Percentiles rank a stretch among this genome's conserved stretches.
These are phyloP conservation scores for Tuta absoluta DNA, from an alignment of 2,888 invertebrate genomes.

Conservation along the genomic window DNA sequence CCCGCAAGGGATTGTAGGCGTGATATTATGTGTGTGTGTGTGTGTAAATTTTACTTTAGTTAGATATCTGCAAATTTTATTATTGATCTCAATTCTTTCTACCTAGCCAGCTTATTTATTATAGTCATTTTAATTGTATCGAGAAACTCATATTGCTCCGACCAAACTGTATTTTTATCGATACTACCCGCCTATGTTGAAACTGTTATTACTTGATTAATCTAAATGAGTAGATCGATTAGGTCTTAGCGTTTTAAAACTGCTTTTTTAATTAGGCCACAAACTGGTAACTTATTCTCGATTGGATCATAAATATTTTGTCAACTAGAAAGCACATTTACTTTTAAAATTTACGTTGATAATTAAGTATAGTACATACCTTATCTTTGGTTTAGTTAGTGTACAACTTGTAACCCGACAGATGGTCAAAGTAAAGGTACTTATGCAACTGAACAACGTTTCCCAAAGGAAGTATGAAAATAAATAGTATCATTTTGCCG, in stretches of 20 bases:
- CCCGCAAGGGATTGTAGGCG: too few species aligned
- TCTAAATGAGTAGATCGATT: neutral
- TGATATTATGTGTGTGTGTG: too few species aligned
- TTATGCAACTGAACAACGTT: too few species aligned
- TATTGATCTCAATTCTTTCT: neutral
- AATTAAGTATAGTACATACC: neutral
- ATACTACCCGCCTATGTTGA: neutral
- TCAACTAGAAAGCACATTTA: neutral
- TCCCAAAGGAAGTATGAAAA: too few species aligned
- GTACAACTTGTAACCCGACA: too few species aligned
- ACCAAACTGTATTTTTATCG: neutral
- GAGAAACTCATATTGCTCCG: neutral
- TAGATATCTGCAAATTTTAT: neutral
- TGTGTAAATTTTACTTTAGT: too few species aligned
- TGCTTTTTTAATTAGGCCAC: neutral
- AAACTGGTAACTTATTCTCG: neutral
- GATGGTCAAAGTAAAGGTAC: too few species aligned
- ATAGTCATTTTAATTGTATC: neutral
- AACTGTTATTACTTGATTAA: conserved; percentile 1
- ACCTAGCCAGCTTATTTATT: neutral
- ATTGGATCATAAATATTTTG: neutral
- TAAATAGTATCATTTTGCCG: too few species aligned
- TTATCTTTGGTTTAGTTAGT: too few species aligned
- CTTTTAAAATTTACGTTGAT: neutral
- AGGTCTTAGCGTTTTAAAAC: neutral